A percentile compares a stretch with the other conserved stretches of the same genome.
These are phyloP conservation scores for Tachyglossus aculeatus DNA, from an alignment of 2,797 vertebrate species.

Conservation along the genomic window DNA sequence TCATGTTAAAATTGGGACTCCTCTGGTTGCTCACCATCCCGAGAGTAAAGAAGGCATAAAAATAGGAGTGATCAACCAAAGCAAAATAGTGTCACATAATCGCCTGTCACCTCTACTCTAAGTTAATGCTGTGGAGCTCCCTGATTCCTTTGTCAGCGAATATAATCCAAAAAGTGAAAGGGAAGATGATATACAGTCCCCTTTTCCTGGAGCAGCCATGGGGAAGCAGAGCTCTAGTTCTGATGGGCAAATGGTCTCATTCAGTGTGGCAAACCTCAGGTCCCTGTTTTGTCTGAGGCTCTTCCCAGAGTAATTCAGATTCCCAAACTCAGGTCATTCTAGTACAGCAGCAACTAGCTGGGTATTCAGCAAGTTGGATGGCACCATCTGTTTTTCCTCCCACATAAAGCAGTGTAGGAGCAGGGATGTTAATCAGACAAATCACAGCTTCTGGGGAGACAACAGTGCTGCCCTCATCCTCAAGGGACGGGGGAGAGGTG, in stretches of 20 bases:
- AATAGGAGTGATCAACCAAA: no score
- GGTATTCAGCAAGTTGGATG: constrained; percentile 47
- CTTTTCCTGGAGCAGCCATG: background rate
- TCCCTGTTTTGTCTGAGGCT: constrained; percentile 23
- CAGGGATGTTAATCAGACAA: constrained; percentile 47
- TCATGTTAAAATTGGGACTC: no score
- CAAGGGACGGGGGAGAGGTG: constrained; percentile 30
- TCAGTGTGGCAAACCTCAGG: constrained; percentile 20
- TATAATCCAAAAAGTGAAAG: no score
- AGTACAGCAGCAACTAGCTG: constrained; percentile 44
- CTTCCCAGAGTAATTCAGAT: constrained; percentile 32
- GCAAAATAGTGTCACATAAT: no score
- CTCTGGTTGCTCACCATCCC: no score
- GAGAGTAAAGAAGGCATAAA: no score
- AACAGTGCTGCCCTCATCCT: constrained; percentile 15
- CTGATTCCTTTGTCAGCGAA: no score
- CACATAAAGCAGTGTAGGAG: constrained; percentile 34
- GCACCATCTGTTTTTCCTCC: constrained; percentile 53
- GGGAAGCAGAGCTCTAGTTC: background rate
- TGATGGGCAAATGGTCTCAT: no score
- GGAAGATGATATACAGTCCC: no score
- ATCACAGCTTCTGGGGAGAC: constrained; percentile 8
- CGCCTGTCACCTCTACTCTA: no score
- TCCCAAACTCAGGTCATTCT: constrained; percentile 34
- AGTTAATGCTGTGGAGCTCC: no score